These are phyloP conservation scores for Cyaniris semiargus DNA, from an alignment of 2,888 invertebrate genomes.

Conservation along the genomic window DNA sequence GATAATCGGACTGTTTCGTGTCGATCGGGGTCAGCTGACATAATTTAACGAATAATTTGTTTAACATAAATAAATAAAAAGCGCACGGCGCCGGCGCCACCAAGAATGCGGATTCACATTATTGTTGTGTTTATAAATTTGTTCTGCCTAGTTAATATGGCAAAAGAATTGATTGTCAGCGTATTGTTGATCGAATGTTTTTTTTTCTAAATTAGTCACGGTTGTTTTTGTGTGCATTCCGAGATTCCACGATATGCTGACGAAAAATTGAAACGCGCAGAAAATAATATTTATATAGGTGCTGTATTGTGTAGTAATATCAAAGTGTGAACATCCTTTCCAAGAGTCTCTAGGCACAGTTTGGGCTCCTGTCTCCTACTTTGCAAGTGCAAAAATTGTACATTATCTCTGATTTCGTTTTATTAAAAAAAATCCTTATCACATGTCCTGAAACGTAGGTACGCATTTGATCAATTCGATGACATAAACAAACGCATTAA, in stretches of 20 bases:
- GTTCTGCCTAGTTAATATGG: slow-evolving; percentile 41
- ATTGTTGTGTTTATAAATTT: slow-evolving; percentile 43
- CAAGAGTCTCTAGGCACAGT: too few relatives aligned
- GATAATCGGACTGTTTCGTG: neutral
- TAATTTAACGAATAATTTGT: slow-evolving; percentile 22
- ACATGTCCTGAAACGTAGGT: too few relatives aligned
- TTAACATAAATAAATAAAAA: slow-evolving; percentile 30
- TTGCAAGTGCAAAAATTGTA: too few relatives aligned
- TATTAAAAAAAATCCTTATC: too few relatives aligned
- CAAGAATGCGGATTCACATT: slow-evolving; percentile 44
- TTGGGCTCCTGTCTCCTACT: too few relatives aligned
- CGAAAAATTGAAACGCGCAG: neutral
- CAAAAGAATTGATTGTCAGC: slow-evolving; percentile 30
- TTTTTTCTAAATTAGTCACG: slow-evolving; percentile 6
- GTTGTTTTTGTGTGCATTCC: slow-evolving; percentile 13
- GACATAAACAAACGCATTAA: too few relatives aligned
- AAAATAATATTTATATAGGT: neutral
- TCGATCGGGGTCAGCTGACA: slow-evolving; percentile 19
- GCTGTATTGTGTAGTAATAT: neutral
- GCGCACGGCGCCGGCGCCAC: slow-evolving; percentile 25
- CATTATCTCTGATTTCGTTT: too few relatives aligned
- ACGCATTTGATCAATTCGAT: too few relatives aligned
- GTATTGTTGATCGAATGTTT: slow-evolving; percentile 7
- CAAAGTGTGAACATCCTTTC: neutral
- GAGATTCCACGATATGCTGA: neutral